phyloP scores from a whole-genome alignment of 2,888 invertebrate genomes.

The Copidosoma aretas region DNA sequence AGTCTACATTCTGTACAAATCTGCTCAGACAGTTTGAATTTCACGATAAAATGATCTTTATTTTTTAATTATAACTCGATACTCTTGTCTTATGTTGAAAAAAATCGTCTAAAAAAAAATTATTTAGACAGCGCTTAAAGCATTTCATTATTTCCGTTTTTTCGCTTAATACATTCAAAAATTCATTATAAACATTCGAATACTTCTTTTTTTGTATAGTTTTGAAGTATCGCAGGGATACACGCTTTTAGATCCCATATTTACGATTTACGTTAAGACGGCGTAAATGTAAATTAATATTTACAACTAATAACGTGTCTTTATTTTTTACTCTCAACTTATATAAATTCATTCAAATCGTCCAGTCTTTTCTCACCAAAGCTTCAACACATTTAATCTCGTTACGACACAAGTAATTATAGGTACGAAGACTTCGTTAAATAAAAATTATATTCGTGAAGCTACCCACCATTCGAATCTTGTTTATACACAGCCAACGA shows the following conservation, averaged over 20 bases:
- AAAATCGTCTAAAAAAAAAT: slow-evolving; percentile 39
- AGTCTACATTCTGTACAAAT: slow-evolving; percentile 56
- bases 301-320: slow-evolving; percentile 13
- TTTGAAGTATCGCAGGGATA: slow-evolving; percentile 7
- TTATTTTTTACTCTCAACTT: slow-evolving; percentile 12
- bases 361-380: slow-evolving; percentile 31
- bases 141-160: slow-evolving; percentile 12
- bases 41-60: slow-evolving; percentile 31
- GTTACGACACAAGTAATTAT: slow-evolving; percentile 25
- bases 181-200: slow-evolving; percentile 32
- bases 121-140: slow-evolving; percentile 30
- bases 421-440: slow-evolving; percentile 33
- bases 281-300: slow-evolving; percentile 5
- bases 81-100: slow-evolving; percentile 32
- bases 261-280: slow-evolving; percentile 14
- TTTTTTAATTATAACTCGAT: slow-evolving; percentile 2
- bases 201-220: slow-evolving; percentile 25
- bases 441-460: slow-evolving; percentile 32
- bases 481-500: slow-evolving; percentile 41
- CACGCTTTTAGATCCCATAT: slow-evolving; percentile 1
- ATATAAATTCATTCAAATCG: slow-evolving; percentile 23
- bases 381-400: slow-evolving; percentile 34
- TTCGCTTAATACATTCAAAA: slow-evolving; percentile 32
- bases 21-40: slow-evolving; percentile 47
- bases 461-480: slow-evolving; percentile 33